phyloP scores from a whole-genome alignment of 2,888 invertebrate genomes.

The Autographa gamma region DNA sequence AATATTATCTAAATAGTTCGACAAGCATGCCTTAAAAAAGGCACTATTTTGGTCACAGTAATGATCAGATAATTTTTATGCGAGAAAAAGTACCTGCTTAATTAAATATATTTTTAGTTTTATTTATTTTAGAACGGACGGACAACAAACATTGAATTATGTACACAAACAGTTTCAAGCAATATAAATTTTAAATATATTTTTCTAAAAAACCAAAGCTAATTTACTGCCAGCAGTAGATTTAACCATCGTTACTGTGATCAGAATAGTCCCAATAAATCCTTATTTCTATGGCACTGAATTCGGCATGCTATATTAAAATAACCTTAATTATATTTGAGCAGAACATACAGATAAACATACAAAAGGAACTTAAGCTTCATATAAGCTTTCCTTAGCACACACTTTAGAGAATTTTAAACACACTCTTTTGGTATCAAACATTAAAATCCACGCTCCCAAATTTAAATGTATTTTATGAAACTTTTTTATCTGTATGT shows the following conservation, averaged over 20 bases:
- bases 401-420: slow-evolving; percentile 3
- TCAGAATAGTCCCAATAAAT: not conserved
- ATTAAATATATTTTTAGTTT: too few species aligned
- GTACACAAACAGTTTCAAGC: too few species aligned
- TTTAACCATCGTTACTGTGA: not conserved
- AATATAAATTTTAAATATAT: too few species aligned
- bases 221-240: too few species aligned
- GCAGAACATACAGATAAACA: slow-evolving; percentile 2
- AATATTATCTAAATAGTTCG: not conserved
- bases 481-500: too few species aligned
- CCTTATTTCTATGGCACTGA: slow-evolving; percentile 21
- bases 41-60: not conserved
- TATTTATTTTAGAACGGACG: too few species aligned
- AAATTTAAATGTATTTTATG: too few species aligned
- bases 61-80: not conserved
- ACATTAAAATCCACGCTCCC: too few species aligned
- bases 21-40: not conserved
- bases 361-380: not conserved
- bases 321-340: slow-evolving; percentile 33
- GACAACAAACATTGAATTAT: too few species aligned
- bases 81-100: too few species aligned
- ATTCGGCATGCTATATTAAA: slow-evolving; percentile 18
- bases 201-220: too few species aligned
- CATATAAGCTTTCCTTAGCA: not conserved
- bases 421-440: not conserved